Conservation (phyloP, 2,888 invertebrate species). For the Polia nebulosa region DNA sequence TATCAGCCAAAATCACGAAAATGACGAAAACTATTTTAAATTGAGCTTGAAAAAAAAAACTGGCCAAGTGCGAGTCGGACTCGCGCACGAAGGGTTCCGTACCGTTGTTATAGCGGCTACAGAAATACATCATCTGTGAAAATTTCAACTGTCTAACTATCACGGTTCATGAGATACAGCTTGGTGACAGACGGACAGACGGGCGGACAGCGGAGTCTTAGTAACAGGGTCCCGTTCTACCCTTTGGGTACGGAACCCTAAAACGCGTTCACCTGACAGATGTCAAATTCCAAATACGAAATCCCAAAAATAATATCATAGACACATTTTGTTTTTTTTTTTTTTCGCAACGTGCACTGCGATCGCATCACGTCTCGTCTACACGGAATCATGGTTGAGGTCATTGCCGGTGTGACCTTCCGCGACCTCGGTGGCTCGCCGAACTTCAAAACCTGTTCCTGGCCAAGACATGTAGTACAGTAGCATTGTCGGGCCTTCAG, state of each 20-base stretch:
- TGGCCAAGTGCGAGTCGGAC: too few species aligned
- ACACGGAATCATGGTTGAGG: slow-evolving; percentile 64
- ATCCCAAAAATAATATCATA: background rate
- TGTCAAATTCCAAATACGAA: slow-evolving; percentile 2
- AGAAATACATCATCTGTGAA: too few species aligned
- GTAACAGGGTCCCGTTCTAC: too few species aligned
- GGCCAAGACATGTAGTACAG: slow-evolving; percentile 40
- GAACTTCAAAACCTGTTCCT: slow-evolving; percentile 59
- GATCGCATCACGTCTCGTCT: slow-evolving; percentile 44
- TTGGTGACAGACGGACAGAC: too few species aligned
- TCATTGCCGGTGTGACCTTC: slow-evolving; percentile 73
- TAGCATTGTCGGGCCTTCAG: slow-evolving; percentile 29
- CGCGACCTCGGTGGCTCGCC: slow-evolving; percentile 65
- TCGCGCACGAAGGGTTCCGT: too few species aligned
- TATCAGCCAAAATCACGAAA: background rate
- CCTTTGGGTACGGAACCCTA: too few species aligned
- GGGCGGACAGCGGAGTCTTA: too few species aligned
- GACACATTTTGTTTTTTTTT: slow-evolving; percentile 13
- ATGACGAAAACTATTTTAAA: background rate
- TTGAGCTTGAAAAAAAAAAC: too few species aligned
- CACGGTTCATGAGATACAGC: too few species aligned
- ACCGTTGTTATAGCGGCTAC: too few species aligned
- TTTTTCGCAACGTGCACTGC: slow-evolving; percentile 2
- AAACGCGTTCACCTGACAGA: background rate
- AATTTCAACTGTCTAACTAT: too few species aligned